These are phyloP conservation scores for Odontocolon sp. DNA, from an alignment of 2,888 invertebrate species.

Conservation along the genomic window DNA sequence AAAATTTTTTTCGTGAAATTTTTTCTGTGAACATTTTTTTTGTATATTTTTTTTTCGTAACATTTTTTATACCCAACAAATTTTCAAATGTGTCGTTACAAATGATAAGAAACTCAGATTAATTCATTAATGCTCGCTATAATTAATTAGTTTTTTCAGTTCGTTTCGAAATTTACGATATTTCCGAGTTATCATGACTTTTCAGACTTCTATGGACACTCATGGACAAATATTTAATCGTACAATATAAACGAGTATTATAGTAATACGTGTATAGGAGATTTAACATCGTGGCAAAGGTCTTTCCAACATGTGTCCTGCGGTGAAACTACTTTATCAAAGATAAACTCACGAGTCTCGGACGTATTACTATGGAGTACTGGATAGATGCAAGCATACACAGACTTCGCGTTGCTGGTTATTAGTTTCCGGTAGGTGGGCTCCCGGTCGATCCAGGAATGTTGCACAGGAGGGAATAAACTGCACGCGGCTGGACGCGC, in stretches of 20 bases:
- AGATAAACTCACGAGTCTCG: conserved; percentile 41
- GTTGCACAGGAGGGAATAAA: conserved; percentile 62
- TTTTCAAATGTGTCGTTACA: too few species aligned
- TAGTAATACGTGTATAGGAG: conserved; percentile 3
- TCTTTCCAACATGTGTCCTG: conserved; percentile 6
- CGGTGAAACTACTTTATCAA: conserved; percentile 50
- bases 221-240: too few species aligned
- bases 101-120: too few species aligned
- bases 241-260: conserved; percentile 5
- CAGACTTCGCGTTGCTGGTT: conserved; percentile 49
- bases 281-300: conserved; percentile 11
- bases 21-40: too few species aligned
- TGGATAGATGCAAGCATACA: conserved; percentile 28
- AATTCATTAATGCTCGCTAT: too few species aligned
- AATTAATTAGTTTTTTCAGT: too few species aligned
- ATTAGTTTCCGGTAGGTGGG: conserved; percentile 66
- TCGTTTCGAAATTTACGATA: too few species aligned
- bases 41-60: too few species aligned
- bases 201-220: too few species aligned
- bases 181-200: too few species aligned
- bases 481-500: conserved; percentile 33
- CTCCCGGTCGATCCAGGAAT: conserved; percentile 71
- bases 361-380: conserved; percentile 10
- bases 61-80: too few species aligned
- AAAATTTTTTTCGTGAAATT: too few species aligned